A percentile compares a stretch with the other conserved stretches of the same genome.
These are phyloP conservation scores for Ciconia boyciana DNA, from an alignment of 2,113 vertebrate species.

Conservation along the genomic window DNA sequence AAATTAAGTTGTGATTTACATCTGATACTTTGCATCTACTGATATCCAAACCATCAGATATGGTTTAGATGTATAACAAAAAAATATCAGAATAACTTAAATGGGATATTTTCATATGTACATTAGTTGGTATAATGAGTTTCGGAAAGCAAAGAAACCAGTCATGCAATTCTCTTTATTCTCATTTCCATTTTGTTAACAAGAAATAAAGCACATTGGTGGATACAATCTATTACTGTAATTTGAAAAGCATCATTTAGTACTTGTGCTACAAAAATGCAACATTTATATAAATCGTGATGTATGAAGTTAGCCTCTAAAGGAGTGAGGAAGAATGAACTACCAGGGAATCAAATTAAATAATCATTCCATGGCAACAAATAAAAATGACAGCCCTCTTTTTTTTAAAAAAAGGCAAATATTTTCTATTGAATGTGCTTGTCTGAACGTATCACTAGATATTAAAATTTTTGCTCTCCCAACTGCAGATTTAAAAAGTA, in stretches of 20 bases:
- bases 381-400: fast-evolving
- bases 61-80: not conserved
- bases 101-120: not conserved
- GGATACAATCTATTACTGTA: not conserved
- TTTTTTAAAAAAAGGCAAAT: not conserved
- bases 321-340: not conserved
- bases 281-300: not conserved
- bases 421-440: not conserved
- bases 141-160: not conserved
- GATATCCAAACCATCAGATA: not conserved
- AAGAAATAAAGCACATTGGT: not conserved
- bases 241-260: not conserved
- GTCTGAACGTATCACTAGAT: not conserved
- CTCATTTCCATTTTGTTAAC: not conserved
- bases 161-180: not conserved
- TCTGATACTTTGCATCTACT: not conserved
- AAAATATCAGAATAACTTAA: not conserved
- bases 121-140: not conserved
- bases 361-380: not conserved
- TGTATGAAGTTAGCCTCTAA: not conserved
- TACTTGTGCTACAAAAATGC: not conserved
- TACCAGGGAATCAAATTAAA: not conserved
- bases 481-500: not conserved
- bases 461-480: not conserved
- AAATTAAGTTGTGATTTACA: not conserved